Base-by-base conservation (phyloP, 2,888 invertebrate genomes). In the Caenorhabditis sp. region DNA sequence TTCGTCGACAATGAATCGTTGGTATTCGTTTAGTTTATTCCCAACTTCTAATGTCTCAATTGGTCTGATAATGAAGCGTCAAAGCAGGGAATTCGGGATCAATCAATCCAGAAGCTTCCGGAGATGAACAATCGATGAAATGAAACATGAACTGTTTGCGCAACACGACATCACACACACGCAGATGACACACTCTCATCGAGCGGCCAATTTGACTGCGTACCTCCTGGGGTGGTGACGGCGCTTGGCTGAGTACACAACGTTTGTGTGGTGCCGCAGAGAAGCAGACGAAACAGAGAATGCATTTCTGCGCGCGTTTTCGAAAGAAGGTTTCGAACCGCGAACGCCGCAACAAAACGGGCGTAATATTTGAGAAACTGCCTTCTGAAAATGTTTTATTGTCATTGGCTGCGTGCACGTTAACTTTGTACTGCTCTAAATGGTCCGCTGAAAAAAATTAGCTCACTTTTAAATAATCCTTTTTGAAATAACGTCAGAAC, bases 141-240 rank as follows among this genome's bases (percentile, higher is more conserved):
- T 35, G n/a, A 58, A 65, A 39, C 22, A 59, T 22, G 50, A 27
- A 61, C 43, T 59, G 52, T 52, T 59, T 52, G 63, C 53, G 48
- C 50, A 52, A 63, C 50, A 72, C 50, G 46, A 41, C 46, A 46
- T 46, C 46, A 46, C 50, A 62, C 48, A 48, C 35, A 48, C 35
- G 48, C 56, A 55, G 46, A 68, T 70, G 70, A 61, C 70, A 61
- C 70, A 61, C 53, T 50, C 46, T 15, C 53, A 37, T 50, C 37
- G 50, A 58, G 48, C 63, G 52, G 52, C 39, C 43, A 15, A 70
- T 43, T 79, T 77, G 45, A 70, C 79, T 77, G 79, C 76, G 77
- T 76, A 76, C 26, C 66, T 58, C 15, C 45, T 37, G 63, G 72
- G 66, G 70, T 73, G 75, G 62, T 78, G 78, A 78, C 78, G 74